A percentile compares a stretch with the other conserved stretches of the same genome.
phyloP scores from a whole-genome alignment of 2,888 invertebrate genomes.

The Amblyjoppa fuscipennis region DNA sequence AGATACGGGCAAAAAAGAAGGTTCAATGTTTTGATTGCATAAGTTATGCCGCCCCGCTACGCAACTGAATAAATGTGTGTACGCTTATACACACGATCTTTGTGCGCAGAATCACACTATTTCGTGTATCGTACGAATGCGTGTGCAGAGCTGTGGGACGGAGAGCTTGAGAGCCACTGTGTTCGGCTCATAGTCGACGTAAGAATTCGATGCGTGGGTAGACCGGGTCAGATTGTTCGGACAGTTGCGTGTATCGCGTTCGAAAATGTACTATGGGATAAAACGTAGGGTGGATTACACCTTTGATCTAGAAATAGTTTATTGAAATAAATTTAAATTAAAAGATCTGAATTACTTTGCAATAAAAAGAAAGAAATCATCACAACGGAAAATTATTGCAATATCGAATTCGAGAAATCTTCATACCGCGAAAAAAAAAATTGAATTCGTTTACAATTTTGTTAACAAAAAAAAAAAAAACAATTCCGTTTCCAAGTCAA shows the following conservation, averaged over 20 bases:
- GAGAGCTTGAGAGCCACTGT: constrained; percentile 56
- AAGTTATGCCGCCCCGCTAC: constrained; percentile 29
- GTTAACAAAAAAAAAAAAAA: neutral
- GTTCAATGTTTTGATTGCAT: constrained; percentile 55
- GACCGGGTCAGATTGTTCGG: constrained; percentile 61
- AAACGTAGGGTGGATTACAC: neutral
- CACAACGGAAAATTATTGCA: too few species aligned
- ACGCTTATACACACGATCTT: neutral
- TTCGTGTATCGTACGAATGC: constrained; percentile 9
- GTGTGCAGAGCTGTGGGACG: neutral
- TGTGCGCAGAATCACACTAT: neutral
- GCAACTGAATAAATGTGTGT: neutral
- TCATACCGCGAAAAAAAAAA: neutral
- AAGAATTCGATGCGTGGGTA: constrained; percentile 65
- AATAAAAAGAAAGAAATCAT: too few species aligned
- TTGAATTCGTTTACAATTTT: neutral
- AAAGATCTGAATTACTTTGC: neutral
- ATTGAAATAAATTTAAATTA: neutral
- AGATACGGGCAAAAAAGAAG: constrained; percentile 16
- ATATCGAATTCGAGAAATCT: neutral
- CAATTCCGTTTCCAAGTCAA: neutral
- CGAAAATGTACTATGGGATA: constrained; percentile 2
- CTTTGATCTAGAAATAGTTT: neutral
- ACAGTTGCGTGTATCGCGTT: constrained; percentile 44
- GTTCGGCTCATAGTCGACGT: constrained; percentile 33